Conservation (phyloP, 2,797 vertebrate species). For the Falco cherrug region DNA sequence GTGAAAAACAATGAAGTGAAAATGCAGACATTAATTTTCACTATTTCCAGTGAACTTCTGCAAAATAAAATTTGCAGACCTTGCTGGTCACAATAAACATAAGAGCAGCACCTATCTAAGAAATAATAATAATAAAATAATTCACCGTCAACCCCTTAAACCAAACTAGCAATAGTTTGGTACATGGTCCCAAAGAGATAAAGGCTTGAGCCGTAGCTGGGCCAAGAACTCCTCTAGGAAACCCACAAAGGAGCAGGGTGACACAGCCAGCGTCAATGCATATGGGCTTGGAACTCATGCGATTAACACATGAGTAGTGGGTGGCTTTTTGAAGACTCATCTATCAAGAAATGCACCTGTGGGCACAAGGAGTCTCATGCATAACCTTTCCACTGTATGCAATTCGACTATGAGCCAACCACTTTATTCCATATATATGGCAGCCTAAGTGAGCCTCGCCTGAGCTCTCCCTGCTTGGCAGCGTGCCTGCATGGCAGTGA, state of each 20-base stretch:
- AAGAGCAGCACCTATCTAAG: not conserved
- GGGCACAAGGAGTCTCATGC: not conserved
- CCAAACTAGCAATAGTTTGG: not conserved
- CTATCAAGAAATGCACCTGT: too few relatives aligned
- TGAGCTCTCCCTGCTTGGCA: not conserved
- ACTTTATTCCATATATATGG: not conserved
- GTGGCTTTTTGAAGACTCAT: not conserved
- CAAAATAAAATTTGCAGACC: conserved; percentile 2
- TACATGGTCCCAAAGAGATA: not conserved
- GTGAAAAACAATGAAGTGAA: not conserved
- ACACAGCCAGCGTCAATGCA: not conserved
- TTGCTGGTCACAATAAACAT: not conserved
- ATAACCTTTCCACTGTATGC: not conserved
- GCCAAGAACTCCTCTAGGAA: not conserved
- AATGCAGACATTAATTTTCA: not conserved
- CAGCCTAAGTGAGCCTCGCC: not conserved
- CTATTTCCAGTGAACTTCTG: not conserved
- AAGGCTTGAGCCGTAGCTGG: not conserved
- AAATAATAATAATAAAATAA: not conserved
- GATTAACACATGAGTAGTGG: not conserved
- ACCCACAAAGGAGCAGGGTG: not conserved
- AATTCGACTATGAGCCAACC: not conserved
- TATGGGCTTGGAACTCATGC: not conserved
- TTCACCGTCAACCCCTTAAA: not conserved
- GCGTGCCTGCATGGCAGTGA: not conserved